A percentile compares a stretch with the other conserved stretches of the same genome.
Evolutionary conservation across 2,888 invertebrate species (phyloP).

Genomic region (Taphrorychus bicolor): DNA sequence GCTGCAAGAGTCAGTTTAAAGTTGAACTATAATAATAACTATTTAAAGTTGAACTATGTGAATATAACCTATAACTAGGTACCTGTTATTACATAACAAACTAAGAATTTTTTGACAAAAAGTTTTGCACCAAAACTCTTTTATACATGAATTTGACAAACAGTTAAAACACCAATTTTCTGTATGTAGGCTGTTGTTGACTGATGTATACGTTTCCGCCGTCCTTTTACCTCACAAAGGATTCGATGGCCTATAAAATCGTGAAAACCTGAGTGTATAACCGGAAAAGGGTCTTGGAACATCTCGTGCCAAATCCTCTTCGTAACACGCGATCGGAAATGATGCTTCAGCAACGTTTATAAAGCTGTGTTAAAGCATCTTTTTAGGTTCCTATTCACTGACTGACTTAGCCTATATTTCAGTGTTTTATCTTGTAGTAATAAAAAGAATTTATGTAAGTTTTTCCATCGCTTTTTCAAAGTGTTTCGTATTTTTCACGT

Average conservation of each 20-base stretch:
- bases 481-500: too few species aligned
- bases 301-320: constrained; percentile 28
- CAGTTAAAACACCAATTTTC: not conserved
- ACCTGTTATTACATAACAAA: too few species aligned
- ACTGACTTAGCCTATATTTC: not conserved
- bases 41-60: too few species aligned
- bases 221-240: constrained; percentile 23
- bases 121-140: too few species aligned
- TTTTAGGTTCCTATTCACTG: not conserved
- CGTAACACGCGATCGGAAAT: constrained; percentile 13
- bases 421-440: too few species aligned
- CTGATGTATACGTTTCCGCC: constrained; percentile 20
- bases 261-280: constrained; percentile 23
- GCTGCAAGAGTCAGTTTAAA: too few species aligned
- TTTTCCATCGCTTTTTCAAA: too few species aligned
- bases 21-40: too few species aligned
- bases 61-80: too few species aligned
- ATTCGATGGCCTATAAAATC: constrained; percentile 30
- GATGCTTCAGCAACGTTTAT: constrained; percentile 11
- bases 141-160: not conserved
- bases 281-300: constrained; percentile 20
- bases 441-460: too few species aligned
- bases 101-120: too few species aligned
- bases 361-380: not conserved
- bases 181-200: not conserved